phyloP scores from a whole-genome alignment of 2,888 invertebrate species.

The Schrankia costaestrigalis region DNA sequence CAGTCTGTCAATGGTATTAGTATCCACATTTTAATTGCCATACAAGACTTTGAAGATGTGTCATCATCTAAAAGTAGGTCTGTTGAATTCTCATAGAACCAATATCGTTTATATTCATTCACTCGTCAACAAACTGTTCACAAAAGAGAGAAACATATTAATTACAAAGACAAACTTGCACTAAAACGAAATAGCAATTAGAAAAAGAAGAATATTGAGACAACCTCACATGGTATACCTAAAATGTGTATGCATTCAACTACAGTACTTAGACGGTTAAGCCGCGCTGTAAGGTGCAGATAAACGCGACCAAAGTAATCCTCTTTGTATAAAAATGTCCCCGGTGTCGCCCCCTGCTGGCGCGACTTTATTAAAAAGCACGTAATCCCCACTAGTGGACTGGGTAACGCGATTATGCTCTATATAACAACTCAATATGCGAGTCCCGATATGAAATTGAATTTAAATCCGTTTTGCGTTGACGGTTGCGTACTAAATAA shows the following conservation, averaged over 20 bases:
- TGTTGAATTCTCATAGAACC: too few species aligned
- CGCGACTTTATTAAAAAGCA: slow-evolving; percentile 78
- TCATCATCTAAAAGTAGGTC: too few species aligned
- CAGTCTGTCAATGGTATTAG: too few species aligned
- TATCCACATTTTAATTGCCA: too few species aligned
- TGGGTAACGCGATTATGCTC: slow-evolving; percentile 77
- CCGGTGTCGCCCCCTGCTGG: slow-evolving; percentile 65
- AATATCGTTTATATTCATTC: too few species aligned
- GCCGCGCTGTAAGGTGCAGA: slow-evolving; percentile 77
- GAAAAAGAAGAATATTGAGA: slow-evolving; percentile 7
- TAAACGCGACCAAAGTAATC: slow-evolving; percentile 77
- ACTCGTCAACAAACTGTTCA: too few species aligned
- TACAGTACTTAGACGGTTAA: slow-evolving; percentile 73
- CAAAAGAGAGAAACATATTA: too few species aligned
- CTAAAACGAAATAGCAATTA: slow-evolving; percentile 1
- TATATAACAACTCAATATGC: slow-evolving; percentile 75
- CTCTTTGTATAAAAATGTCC: slow-evolving; percentile 80
- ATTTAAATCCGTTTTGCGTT: slow-evolving; percentile 64
- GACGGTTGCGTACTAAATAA: slow-evolving; percentile 47
- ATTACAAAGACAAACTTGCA: not conserved
- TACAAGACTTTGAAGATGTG: too few species aligned
- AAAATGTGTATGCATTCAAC: slow-evolving; percentile 65
- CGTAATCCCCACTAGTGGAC: slow-evolving; percentile 78
- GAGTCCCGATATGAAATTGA: slow-evolving; percentile 70
- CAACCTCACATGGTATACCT: slow-evolving; percentile 18